Evolutionary conservation across 1,140 invertebrate genomes (phyloP).

Genomic region (Potamilus streckersoni): DNA sequence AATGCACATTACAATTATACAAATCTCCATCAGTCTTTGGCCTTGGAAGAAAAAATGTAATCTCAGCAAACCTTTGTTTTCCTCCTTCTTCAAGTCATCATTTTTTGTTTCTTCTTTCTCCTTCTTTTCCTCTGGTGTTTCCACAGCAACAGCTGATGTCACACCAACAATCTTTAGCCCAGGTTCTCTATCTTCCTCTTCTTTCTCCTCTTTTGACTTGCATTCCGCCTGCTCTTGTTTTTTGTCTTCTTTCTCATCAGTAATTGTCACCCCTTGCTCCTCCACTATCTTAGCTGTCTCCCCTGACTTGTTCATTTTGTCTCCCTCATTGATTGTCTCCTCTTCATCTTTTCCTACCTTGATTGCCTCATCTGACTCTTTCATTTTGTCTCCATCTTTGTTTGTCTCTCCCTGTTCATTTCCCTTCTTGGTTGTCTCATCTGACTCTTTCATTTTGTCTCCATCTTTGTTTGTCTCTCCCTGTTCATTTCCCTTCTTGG

Average conservation of each 20-base stretch:
- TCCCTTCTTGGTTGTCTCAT: too few species aligned
- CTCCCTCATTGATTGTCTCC: background rate
- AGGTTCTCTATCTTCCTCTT: background rate
- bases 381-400: background rate
- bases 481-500: too few species aligned
- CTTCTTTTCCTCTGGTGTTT: slow-evolving; percentile 4
- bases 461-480: too few species aligned
- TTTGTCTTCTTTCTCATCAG: background rate
- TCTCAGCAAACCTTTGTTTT: background rate
- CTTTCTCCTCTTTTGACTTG: background rate
- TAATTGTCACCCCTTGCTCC: background rate
- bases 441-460: too few species aligned
- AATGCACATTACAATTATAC: background rate
- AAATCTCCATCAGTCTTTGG: background rate
- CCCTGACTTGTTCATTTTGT: too few species aligned
- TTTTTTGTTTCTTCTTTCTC: background rate
- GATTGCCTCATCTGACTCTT: too few species aligned
- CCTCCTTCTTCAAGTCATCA: background rate
- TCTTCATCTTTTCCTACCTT: background rate
- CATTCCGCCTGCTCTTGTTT: background rate
- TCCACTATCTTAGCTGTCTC: background rate
- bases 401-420: background rate
- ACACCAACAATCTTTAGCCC: slow-evolving; percentile 21
- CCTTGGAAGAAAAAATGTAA: background rate
- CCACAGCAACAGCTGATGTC: slow-evolving; percentile 16